Percentiles rank a stretch among this genome's conserved stretches.
Evolutionary conservation across 2,797 vertebrate genomes (phyloP).

Genomic region (Poeciliopsis infans): DNA sequence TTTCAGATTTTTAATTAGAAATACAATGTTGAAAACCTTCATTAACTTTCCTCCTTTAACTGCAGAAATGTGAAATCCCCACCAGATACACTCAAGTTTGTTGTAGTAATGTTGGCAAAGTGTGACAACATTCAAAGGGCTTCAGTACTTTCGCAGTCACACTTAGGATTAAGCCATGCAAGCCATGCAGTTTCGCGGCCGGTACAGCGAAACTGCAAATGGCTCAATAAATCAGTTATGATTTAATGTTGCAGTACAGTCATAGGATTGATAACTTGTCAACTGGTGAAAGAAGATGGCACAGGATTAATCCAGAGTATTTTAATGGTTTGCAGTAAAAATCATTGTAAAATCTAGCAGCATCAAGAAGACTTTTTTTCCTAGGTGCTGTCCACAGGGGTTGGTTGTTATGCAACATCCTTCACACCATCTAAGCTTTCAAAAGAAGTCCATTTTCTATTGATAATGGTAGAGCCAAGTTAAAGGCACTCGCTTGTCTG

Average conservation of each 20-base stretch:
- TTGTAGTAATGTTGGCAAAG: background rate
- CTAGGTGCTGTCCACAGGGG: background rate
- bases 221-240: no score
- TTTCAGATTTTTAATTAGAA: background rate
- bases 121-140: background rate
- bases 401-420: constrained; percentile 9
- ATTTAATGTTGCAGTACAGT: background rate
- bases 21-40: background rate
- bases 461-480: constrained; percentile 2
- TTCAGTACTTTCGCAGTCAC: background rate
- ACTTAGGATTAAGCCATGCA: background rate
- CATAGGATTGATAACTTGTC: background rate
- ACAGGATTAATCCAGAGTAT: background rate
- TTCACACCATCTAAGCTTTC: constrained; percentile 6
- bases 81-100: background rate
- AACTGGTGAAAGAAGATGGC: background rate
- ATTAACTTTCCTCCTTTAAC: background rate
- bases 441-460: constrained; percentile 8
- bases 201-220: no score
- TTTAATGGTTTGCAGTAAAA: constrained; percentile 1
- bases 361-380: background rate
- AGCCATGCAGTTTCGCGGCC: no score
- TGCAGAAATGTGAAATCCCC: background rate
- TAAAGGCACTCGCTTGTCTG: constrained; percentile 9
- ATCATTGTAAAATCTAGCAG: background rate